These are phyloP conservation scores for Andrena praecox DNA, from an alignment of 2,888 invertebrate genomes.

Conservation along the genomic window DNA sequence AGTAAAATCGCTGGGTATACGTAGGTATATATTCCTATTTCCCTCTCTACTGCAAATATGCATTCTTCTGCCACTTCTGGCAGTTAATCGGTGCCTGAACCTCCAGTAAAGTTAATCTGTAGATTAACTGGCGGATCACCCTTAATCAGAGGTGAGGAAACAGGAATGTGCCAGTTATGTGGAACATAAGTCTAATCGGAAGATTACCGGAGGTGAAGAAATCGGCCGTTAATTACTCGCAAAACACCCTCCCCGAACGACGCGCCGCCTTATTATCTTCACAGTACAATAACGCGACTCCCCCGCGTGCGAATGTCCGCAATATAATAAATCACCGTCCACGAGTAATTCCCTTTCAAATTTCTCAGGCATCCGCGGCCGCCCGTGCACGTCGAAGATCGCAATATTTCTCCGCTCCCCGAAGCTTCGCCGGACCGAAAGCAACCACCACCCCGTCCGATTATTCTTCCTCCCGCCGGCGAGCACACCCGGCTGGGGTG, in stretches of 20 bases:
- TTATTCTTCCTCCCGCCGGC: conserved; percentile 39
- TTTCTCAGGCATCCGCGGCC: conserved; percentile 14
- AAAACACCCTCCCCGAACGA: not conserved
- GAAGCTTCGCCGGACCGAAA: conserved; percentile 36
- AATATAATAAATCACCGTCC: conserved; percentile 32
- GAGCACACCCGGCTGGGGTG: not conserved
- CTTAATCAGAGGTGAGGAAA: no score
- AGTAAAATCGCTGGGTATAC: no score
- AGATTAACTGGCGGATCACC: no score
- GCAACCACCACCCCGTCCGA: conserved; percentile 3
- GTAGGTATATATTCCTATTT: no score
- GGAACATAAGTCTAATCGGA: no score
- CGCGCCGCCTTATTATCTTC: conserved; percentile 27
- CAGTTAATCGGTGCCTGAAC: no score
- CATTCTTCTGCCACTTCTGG: no score
- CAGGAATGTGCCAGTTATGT: no score
- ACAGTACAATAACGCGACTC: conserved; percentile 10
- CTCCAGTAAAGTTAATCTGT: no score
- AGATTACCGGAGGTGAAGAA: no score
- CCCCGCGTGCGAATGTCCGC: not conserved
- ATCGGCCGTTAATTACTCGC: no score
- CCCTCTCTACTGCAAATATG: no score
- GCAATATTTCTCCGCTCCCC: conserved; percentile 35
- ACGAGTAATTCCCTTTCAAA: conserved; percentile 49
- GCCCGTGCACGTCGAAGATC: conserved; percentile 34